phyloP scores from a whole-genome alignment of 2,797 vertebrate species.

The Helicolenus hilgendorfi region DNA sequence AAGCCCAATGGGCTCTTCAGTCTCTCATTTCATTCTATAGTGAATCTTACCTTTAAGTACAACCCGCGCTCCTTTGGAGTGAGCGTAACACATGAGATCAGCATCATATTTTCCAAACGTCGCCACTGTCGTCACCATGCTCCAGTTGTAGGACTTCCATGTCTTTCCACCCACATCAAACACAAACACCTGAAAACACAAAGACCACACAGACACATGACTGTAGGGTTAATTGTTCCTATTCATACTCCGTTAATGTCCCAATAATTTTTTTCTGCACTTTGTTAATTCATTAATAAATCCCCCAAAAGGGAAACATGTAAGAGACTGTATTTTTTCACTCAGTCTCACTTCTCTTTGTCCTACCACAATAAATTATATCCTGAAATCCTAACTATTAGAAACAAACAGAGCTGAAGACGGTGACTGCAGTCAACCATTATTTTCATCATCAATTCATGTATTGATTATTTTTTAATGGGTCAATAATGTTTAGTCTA shows the following conservation, averaged over 20 bases:
- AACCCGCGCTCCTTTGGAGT: slow-evolving; percentile 93
- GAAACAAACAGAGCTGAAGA: not conserved
- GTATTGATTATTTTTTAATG: not conserved
- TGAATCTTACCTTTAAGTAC: slow-evolving; percentile 92
- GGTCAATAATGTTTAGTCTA: not conserved
- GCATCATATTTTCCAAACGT: slow-evolving; percentile 93
- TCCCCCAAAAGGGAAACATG: not conserved
- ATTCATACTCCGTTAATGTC: not conserved
- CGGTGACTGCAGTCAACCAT: not conserved
- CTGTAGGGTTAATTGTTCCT: not conserved
- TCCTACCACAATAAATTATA: not conserved
- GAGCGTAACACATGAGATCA: slow-evolving; percentile 95
- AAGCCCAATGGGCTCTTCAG: not conserved
- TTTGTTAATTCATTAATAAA: not conserved
- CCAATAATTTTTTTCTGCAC: not conserved
- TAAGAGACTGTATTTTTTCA: not conserved
- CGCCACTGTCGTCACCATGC: slow-evolving; percentile 94
- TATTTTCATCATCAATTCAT: not conserved
- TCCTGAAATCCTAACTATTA: not conserved
- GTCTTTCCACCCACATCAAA: slow-evolving; percentile 93
- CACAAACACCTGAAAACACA: slow-evolving; percentile 92
- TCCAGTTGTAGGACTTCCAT: slow-evolving; percentile 97
- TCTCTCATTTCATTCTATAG: not conserved
- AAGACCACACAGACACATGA: not conserved
- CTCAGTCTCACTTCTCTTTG: not conserved